Conservation (phyloP, 2,113 vertebrate species). For the Coryphaenoides rupestris region DNA sequence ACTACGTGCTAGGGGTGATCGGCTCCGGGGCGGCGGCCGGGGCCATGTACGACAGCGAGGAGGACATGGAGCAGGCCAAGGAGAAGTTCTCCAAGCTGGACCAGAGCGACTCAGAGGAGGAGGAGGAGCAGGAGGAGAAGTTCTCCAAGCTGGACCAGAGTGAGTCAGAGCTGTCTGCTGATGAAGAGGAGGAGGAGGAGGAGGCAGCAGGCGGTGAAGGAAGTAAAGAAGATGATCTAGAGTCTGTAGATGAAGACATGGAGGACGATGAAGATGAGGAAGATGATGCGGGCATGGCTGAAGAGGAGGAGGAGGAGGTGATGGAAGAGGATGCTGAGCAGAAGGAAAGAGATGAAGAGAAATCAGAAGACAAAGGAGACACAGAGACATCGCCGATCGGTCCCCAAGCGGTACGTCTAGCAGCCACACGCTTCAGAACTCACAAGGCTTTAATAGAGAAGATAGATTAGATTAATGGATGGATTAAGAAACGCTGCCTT, state of each 20-base stretch:
- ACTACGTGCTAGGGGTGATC: conserved; percentile 83
- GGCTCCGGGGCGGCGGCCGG: conserved; percentile 62
- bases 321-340: conserved; percentile 23
- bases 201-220: conserved; percentile 2
- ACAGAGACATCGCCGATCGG: no score
- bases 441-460: no score
- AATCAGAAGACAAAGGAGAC: conserved; percentile 2
- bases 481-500: no score
- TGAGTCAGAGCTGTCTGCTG: conserved; percentile 33
- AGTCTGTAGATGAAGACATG: conserved; percentile 16
- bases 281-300: not conserved
- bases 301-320: conserved; percentile 9
- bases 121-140: no score
- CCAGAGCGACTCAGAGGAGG: no score
- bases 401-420: no score
- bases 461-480: no score
- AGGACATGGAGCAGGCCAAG: conserved; percentile 57
- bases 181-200: not conserved
- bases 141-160: no score
- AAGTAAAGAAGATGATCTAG: conserved; percentile 20
- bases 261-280: conserved; percentile 18
- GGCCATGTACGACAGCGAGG: conserved; percentile 68
- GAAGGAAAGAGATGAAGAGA: conserved; percentile 13
- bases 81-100: conserved; percentile 63
- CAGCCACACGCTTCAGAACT: no score